phyloP scores from a whole-genome alignment of 1,140 invertebrate genomes.

The Papilio polyxenes region DNA sequence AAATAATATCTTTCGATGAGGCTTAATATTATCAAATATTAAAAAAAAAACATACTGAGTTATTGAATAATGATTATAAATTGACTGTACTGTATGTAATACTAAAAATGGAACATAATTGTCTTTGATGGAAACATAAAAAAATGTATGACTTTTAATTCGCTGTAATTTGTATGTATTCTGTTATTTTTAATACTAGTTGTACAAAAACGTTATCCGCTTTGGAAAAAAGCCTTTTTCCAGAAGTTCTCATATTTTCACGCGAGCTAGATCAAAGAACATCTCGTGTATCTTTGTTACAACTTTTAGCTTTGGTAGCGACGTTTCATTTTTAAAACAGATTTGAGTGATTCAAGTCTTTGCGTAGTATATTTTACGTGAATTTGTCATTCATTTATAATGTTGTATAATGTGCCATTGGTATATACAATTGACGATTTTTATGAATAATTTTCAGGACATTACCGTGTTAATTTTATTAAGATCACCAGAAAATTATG shows the following conservation, averaged over 20 bases:
- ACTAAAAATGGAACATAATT: too few relatives aligned
- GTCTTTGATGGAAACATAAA: neutral
- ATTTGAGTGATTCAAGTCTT: neutral
- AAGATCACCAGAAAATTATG: too few relatives aligned
- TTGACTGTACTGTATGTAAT: neutral
- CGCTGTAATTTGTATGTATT: neutral
- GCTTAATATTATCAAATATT: too few relatives aligned
- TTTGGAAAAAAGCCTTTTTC: slow-evolving; percentile 4
- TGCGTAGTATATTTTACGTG: neutral
- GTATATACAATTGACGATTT: neutral
- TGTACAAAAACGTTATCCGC: neutral
- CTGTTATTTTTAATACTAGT: slow-evolving; percentile 3
- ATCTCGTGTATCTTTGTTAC: slow-evolving; percentile 15
- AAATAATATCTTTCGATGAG: too few relatives aligned
- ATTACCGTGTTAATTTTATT: too few relatives aligned
- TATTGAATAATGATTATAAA: too few relatives aligned
- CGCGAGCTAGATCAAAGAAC: slow-evolving; percentile 20
- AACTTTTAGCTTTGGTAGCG: slow-evolving; percentile 15
- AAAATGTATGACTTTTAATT: neutral
- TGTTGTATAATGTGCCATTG: neutral
- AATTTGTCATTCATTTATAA: neutral
- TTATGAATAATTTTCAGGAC: too few relatives aligned
- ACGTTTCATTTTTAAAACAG: slow-evolving; percentile 16
- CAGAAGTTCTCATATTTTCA: neutral
- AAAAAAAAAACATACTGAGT: too few relatives aligned